Evolutionary conservation across 2,888 invertebrate genomes (phyloP).

Genomic region (Leptopilina syphax): DNA sequence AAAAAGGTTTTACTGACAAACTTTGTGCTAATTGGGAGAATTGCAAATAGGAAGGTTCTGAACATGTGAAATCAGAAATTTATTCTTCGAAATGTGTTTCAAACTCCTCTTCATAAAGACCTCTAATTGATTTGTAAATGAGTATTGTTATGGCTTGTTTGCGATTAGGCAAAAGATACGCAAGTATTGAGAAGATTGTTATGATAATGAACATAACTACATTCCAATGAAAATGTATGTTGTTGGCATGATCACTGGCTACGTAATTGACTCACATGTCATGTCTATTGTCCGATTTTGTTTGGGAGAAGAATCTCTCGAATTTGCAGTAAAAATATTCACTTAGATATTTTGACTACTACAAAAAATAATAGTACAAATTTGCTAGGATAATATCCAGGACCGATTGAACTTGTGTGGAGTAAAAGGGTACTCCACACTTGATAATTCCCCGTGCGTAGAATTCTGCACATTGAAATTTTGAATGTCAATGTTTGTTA

Average conservation of each 20-base stretch:
- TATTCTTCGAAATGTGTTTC: constrained; percentile 39
- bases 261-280: background rate
- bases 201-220: constrained; percentile 46
- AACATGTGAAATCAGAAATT: constrained; percentile 37
- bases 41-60: constrained; percentile 39
- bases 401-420: too few species aligned
- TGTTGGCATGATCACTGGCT: background rate
- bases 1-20: constrained; percentile 20
- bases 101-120: constrained; percentile 24
- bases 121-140: constrained; percentile 47
- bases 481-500: too few species aligned
- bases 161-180: constrained; percentile 46
- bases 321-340: too few species aligned
- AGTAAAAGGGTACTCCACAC: too few species aligned
- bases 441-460: too few species aligned
- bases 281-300: constrained; percentile 5
- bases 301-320: constrained; percentile 5
- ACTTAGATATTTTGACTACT: too few species aligned
- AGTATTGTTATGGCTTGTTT: constrained; percentile 46
- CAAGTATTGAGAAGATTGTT: constrained; percentile 44
- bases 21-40: constrained; percentile 40
- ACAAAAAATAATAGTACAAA: constrained; percentile 28
- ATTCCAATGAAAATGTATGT: constrained; percentile 19
- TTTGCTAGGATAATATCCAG: constrained; percentile 19
- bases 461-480: too few species aligned